Percentiles rank a stretch among this genome's conserved stretches.
Conservation (phyloP, 2,113 vertebrate species). For the Lathamus discolor region DNA sequence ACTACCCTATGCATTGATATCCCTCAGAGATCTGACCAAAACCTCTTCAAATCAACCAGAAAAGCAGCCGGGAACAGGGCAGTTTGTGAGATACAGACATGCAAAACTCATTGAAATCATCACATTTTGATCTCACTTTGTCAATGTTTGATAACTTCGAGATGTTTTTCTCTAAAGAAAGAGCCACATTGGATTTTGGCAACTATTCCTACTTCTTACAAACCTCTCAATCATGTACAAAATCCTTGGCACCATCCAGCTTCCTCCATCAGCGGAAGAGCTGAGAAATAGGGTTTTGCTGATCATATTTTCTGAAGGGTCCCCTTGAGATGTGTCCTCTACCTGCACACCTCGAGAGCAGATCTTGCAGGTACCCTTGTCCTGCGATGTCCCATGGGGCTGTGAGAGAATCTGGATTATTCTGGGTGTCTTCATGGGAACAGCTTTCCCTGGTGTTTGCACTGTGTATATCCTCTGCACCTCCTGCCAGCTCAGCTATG, state of each 20-base stretch:
- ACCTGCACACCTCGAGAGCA: background rate
- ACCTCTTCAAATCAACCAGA: background rate
- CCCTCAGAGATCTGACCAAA: background rate
- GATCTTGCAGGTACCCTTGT: background rate
- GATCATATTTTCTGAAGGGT: background rate
- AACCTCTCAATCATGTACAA: background rate
- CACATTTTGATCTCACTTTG: background rate
- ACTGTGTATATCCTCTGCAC: background rate
- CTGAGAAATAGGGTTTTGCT: background rate
- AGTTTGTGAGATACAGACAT: background rate
- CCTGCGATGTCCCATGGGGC: accelerated
- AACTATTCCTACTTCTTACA: background rate
- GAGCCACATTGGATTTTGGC: background rate
- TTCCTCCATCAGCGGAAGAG: background rate
- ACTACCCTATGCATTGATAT: background rate
- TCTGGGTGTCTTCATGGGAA: background rate
- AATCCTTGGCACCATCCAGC: background rate
- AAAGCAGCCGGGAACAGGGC: background rate
- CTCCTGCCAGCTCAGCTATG: background rate
- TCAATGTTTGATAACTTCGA: background rate
- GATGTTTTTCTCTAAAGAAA: background rate
- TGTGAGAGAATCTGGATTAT: background rate
- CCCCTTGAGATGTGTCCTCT: background rate
- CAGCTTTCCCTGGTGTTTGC: background rate
- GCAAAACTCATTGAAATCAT: background rate